These are phyloP conservation scores for Montipora sp. DNA, from an alignment of 64 coral and sea anemone species.

Conservation along the genomic window DNA sequence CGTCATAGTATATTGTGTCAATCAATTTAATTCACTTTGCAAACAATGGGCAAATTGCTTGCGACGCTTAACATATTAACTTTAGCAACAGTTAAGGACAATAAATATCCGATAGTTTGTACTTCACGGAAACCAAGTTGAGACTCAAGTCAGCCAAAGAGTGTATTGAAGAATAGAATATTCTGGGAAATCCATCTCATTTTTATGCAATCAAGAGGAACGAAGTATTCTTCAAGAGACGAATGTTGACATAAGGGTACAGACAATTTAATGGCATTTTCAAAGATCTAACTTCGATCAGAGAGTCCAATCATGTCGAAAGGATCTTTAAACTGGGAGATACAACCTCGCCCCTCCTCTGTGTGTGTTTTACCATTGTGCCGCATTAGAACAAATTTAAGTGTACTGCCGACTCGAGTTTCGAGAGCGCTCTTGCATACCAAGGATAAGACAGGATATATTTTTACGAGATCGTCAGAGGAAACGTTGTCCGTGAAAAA, in stretches of 20 bases:
- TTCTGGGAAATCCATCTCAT: neutral
- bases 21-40: too few species aligned
- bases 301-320: neutral
- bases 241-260: neutral
- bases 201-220: neutral
- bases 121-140: neutral
- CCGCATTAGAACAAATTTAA: neutral
- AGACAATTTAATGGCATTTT: neutral
- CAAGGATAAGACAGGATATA: conserved; percentile 48
- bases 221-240: neutral
- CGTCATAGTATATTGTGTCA: too few species aligned
- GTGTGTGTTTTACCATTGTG: conserved; percentile 15
- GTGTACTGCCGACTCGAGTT: conserved; percentile 15
- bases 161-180: neutral
- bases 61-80: too few species aligned
- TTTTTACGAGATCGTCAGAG: conserved; percentile 25
- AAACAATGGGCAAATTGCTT: too few species aligned
- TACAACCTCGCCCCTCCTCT: neutral
- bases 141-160: neutral
- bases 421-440: conserved; percentile 51
- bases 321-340: neutral
- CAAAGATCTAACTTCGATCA: neutral
- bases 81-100: neutral
- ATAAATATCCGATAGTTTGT: neutral
- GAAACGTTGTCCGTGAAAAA: neutral